A percentile compares a stretch with the other conserved stretches of the same genome.
Conservation (phyloP, 1,140 invertebrate species). For the Dendroctonus valens region DNA sequence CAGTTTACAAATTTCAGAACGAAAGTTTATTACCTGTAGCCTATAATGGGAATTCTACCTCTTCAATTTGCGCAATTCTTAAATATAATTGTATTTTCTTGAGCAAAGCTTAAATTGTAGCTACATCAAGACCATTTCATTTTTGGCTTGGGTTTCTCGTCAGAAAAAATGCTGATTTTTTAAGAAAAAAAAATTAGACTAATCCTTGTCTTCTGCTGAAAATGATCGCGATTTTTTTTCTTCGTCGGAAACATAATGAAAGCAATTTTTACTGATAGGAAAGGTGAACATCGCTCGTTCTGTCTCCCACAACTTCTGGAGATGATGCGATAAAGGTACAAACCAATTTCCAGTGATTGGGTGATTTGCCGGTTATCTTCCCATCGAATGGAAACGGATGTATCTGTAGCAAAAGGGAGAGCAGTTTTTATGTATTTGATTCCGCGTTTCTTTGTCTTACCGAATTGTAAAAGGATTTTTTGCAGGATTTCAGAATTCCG, state of each 20-base stretch:
- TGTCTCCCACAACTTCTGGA: slow-evolving; percentile 19
- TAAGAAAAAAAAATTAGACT: too few relatives aligned
- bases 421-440: slow-evolving; percentile 15
- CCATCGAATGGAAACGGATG: slow-evolving; percentile 5
- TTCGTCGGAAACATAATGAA: slow-evolving; percentile 24
- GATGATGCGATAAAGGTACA: slow-evolving; percentile 31
- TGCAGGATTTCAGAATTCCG: neutral
- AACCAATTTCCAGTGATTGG: slow-evolving; percentile 32
- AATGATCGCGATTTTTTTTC: slow-evolving; percentile 1
- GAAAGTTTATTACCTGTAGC: too few relatives aligned
- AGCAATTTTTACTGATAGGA: slow-evolving; percentile 32
- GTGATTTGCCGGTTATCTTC: slow-evolving; percentile 26
- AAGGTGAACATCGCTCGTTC: slow-evolving; percentile 29
- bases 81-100: too few relatives aligned
- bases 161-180: too few relatives aligned
- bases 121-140: too few relatives aligned
- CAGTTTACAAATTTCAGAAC: too few relatives aligned
- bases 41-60: too few relatives aligned
- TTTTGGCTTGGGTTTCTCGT: too few relatives aligned
- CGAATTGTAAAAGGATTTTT: neutral
- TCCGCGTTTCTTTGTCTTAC: neutral
- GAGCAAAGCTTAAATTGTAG: too few relatives aligned
- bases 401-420: slow-evolving; percentile 6
- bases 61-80: too few relatives aligned
- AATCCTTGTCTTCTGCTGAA: too few relatives aligned